Percentiles rank a stretch among this genome's conserved stretches.
phyloP scores from a whole-genome alignment of 2,113 vertebrate genomes.

The Andinoacara biseriatus region DNA sequence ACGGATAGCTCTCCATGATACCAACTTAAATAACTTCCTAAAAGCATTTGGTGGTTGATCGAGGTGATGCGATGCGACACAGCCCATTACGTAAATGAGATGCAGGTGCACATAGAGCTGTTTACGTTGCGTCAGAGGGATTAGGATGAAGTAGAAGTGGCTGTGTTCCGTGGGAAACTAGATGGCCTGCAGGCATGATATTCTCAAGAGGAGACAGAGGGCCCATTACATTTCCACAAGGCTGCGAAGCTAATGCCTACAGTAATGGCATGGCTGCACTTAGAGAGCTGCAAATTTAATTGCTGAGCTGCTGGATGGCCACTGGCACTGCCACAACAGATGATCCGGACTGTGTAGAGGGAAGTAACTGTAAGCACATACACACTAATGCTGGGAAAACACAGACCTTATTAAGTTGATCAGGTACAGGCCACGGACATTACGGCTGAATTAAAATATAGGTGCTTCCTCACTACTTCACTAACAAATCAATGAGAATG shows the following conservation, averaged over 20 bases:
- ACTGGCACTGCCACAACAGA: constrained; percentile 31
- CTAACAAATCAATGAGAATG: not conserved
- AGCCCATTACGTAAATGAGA: constrained; percentile 51
- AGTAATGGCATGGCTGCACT: constrained; percentile 64
- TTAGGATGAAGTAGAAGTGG: constrained; percentile 30
- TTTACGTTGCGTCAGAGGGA: constrained; percentile 17
- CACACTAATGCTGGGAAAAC: not conserved
- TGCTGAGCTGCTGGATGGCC: constrained; percentile 46
- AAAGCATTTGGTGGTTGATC: constrained; percentile 30
- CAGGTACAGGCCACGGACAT: not conserved
- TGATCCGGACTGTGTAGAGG: constrained; percentile 5
- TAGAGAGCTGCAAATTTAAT: constrained; percentile 49
- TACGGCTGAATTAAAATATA: not conserved
- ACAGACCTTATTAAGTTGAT: not conserved
- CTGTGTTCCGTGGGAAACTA: constrained; percentile 16
- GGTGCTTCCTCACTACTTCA: not conserved
- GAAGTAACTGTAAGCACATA: constrained; percentile 5
- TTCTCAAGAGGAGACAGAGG: constrained; percentile 46
- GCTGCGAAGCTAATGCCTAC: constrained; percentile 64
- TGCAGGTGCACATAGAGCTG: constrained; percentile 47
- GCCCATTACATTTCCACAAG: constrained; percentile 55
- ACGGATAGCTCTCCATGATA: constrained; percentile 1
- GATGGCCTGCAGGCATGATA: constrained; percentile 28
- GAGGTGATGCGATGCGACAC: not conserved
- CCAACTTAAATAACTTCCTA: constrained; percentile 19